A percentile compares a stretch with the other conserved stretches of the same genome.
Conservation (phyloP, 2,888 invertebrate genomes). For the Parapristionchus giblindavisi region DNA sequence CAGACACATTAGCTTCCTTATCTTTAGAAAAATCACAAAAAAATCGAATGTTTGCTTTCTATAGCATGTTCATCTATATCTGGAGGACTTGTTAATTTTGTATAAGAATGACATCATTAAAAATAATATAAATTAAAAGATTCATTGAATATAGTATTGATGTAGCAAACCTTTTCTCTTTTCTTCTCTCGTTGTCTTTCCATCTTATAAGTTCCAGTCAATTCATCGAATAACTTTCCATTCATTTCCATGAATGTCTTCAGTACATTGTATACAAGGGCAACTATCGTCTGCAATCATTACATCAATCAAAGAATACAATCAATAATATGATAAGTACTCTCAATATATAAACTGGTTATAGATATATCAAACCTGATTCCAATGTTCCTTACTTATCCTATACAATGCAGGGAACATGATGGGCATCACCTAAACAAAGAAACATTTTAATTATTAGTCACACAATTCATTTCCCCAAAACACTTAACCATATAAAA, state of each 20-base stretch:
- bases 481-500: not conserved
- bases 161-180: conserved; percentile 79
- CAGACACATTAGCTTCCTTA: too few species aligned
- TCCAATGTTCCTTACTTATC: conserved; percentile 97
- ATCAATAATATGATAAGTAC: too few species aligned
- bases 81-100: not conserved
- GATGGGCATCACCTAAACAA: conserved; percentile 88
- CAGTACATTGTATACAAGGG: conserved; percentile 98
- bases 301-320: too few species aligned
- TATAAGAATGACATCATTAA: not conserved
- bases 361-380: conserved; percentile 76
- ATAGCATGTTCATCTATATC: too few species aligned
- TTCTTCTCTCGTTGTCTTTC: conserved; percentile 97
- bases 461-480: not conserved
- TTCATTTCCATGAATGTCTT: conserved; percentile 99
- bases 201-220: conserved; percentile 97
- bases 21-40: too few species aligned
- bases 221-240: conserved; percentile 97
- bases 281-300: conserved; percentile 84
- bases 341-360: too few species aligned
- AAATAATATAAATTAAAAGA: not conserved
- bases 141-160: not conserved
- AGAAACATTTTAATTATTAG: not conserved
- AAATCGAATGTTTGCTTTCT: not conserved
- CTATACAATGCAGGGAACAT: conserved; percentile 99